Evolutionary conservation across 2,888 invertebrate species (phyloP), one percentile per base, ranked within the genome.

Genomic region (Andrena dorsata): DNA sequence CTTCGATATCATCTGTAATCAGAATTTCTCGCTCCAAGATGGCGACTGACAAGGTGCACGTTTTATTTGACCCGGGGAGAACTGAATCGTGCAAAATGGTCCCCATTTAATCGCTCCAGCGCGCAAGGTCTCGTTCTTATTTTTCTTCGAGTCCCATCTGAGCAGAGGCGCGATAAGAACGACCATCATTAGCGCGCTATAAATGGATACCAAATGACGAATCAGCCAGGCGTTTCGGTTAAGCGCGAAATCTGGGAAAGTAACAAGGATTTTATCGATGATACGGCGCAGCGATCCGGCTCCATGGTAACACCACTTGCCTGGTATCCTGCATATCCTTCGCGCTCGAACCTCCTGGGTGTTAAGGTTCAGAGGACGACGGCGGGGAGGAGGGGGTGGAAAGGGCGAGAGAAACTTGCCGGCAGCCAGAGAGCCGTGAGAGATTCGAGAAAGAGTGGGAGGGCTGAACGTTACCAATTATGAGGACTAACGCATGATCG

Each of bases 401-500:
- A 7, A 49, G 56, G 41, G 20, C n/a, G 69, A 71, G 61, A 72
- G 84, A 72, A 73, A 73, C 60, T 71, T 30, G 68, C 69, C 28
- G 51, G 58, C 30, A 77, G 47, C 56, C 74, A 76, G 26, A 64
- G 68, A 76, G 49, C 53, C 68, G 56, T 78, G 60, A 71, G 69
- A 73, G 30, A 73, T 70, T 47, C 66, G 63, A 68, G 61, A 35
- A 60, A 73, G 68, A 49, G 49, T 51, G 58, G 56, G 70, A 58
- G 68, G 58, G 65, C 51, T 70, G 85, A 77, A 83, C 69, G 86
- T 83, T 90, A 89, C 88, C 90, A 90, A 90, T 91, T 90, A 91
- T 88, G 84, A 88, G 86, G 83, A 90, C 88, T 89, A 87, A 89
- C 90, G 89, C 84, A 80, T 87, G 89, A 88, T 88, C 88, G 90